Conservation (phyloP, 2,888 invertebrate species). For the Sussaba pulchella region DNA sequence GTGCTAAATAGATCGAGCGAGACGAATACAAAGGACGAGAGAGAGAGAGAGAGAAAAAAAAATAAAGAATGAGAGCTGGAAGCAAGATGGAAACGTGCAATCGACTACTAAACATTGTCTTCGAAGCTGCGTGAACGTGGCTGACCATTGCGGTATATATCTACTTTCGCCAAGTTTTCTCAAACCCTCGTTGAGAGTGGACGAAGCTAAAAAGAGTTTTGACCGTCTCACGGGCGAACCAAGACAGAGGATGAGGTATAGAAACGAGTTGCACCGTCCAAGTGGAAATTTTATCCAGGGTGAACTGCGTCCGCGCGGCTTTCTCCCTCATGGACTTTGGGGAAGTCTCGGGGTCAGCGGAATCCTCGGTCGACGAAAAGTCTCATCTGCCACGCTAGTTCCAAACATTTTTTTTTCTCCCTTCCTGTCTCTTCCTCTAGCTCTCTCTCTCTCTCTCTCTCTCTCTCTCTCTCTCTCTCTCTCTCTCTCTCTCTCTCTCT, state of each 20-base stretch:
- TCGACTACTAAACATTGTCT: constrained; percentile 39
- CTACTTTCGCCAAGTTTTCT: constrained; percentile 30
- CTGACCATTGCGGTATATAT: background rate
- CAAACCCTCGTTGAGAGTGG: background rate
- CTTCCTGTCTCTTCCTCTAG: too few relatives aligned
- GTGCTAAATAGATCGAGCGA: background rate
- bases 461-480: background rate
- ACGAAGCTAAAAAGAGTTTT: constrained; percentile 31
- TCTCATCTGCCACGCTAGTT: constrained; percentile 17
- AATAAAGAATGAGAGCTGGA: constrained; percentile 5
- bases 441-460: background rate
- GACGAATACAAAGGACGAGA: background rate
- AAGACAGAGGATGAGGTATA: background rate
- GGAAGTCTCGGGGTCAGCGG: constrained; percentile 34
- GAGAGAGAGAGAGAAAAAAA: background rate
- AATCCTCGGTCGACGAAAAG: constrained; percentile 26
- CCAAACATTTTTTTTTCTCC: background rate
- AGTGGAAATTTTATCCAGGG: constrained; percentile 35
- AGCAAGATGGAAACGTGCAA: constrained; percentile 35
- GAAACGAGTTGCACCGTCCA: constrained; percentile 15
- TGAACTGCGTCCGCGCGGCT: constrained; percentile 12
- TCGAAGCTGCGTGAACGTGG: background rate
- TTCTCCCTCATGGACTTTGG: background rate
- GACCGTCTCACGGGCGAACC: constrained; percentile 12
- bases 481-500: background rate